These are phyloP conservation scores for Zaprionus nigranus DNA, from an alignment of 1,140 invertebrate species.

Conservation along the genomic window DNA sequence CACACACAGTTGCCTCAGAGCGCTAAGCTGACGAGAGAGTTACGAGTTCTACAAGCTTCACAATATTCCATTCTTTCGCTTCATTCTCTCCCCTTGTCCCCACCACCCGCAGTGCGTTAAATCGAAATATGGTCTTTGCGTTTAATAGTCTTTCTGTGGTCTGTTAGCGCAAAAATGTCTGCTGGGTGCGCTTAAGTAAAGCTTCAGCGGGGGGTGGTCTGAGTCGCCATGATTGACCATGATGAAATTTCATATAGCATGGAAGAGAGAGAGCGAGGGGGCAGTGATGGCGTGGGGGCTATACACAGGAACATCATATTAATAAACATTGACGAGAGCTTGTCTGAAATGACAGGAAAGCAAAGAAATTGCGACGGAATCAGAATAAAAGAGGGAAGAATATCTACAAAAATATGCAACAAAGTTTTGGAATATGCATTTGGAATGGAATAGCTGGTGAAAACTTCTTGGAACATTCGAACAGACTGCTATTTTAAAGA, in stretches of 20 bases:
- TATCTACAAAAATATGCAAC: not conserved
- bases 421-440: not conserved
- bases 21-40: constrained; percentile 37
- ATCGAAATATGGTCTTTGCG: constrained; percentile 51
- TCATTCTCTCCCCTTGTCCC: not conserved
- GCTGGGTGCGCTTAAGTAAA: constrained; percentile 27
- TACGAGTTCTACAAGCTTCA: constrained; percentile 12
- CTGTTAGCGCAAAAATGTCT: constrained; percentile 25
- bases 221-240: constrained; percentile 42
- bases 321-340: constrained; percentile 58
- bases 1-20: constrained; percentile 24
- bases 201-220: constrained; percentile 15
- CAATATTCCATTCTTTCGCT: constrained; percentile 2
- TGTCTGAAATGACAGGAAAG: constrained; percentile 33
- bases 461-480: too few species aligned
- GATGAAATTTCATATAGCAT: constrained; percentile 30
- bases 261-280: not conserved
- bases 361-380: constrained; percentile 20
- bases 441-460: not conserved
- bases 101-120: constrained; percentile 40
- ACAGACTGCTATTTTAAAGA: too few species aligned
- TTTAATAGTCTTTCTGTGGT: constrained; percentile 35
- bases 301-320: constrained; percentile 41
- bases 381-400: not conserved
- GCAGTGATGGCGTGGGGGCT: not conserved